Percentiles rank a stretch among this genome's conserved stretches.
phyloP scores from a whole-genome alignment of 2,113 vertebrate genomes.

The Entomyzon cyanotis region DNA sequence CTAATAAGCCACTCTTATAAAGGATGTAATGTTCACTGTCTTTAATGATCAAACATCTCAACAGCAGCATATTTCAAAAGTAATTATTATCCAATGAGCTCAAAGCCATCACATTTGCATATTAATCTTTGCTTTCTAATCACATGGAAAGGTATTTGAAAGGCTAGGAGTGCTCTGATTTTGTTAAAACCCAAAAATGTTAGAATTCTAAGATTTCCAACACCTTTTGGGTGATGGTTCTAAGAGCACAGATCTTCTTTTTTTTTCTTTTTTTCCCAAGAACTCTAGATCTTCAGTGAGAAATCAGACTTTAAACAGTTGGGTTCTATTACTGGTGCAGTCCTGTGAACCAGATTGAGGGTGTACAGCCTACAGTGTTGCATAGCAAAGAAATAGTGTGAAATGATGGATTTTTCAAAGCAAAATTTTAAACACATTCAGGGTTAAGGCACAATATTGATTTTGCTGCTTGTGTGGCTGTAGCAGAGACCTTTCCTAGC shows the following conservation, averaged over 20 bases:
- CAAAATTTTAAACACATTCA: not conserved
- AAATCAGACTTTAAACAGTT: not conserved
- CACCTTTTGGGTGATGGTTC: slow-evolving; percentile 39
- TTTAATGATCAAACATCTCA: slow-evolving; percentile 56
- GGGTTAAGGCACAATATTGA: not conserved
- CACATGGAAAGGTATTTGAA: slow-evolving; percentile 55
- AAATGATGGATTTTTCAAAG: not conserved
- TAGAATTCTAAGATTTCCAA: slow-evolving; percentile 22
- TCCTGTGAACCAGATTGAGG: not conserved
- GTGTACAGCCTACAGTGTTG: not conserved
- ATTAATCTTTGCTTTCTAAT: slow-evolving; percentile 66
- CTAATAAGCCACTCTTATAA: slow-evolving; percentile 61
- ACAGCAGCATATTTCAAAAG: slow-evolving; percentile 47
- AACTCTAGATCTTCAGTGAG: slow-evolving; percentile 1
- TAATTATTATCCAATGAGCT: slow-evolving; percentile 67
- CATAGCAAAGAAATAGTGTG: not conserved
- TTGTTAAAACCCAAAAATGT: slow-evolving; percentile 50
- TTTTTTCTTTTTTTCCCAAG: not conserved
- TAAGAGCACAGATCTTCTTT: slow-evolving; percentile 25
- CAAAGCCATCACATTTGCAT: slow-evolving; percentile 56
- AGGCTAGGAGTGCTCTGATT: slow-evolving; percentile 48
- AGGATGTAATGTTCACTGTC: not conserved
- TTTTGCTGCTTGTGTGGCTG: not conserved
- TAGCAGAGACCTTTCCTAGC: not conserved
- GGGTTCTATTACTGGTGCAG: not conserved